Evolutionary conservation across 2,113 vertebrate genomes (phyloP).

Genomic region (Siniperca knerii): DNA sequence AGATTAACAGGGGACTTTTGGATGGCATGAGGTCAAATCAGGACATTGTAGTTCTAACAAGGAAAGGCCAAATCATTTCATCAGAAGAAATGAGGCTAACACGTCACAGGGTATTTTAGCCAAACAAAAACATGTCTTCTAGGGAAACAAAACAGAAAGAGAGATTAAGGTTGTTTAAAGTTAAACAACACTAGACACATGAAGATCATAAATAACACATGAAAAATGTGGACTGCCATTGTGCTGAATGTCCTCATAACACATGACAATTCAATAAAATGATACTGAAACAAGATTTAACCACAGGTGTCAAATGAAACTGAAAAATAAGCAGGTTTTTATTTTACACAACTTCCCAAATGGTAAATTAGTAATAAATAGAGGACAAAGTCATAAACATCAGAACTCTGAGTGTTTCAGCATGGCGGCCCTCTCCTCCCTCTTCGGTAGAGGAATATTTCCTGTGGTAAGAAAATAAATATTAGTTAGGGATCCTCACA

Average conservation of each 20-base stretch:
- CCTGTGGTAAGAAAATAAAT: conserved; percentile 79
- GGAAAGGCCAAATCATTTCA: background rate
- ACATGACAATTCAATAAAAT: background rate
- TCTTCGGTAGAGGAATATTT: conserved; percentile 90
- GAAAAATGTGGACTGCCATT: background rate
- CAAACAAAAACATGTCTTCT: background rate
- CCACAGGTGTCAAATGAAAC: conserved; percentile 5
- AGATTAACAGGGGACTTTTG: background rate
- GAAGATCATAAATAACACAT: background rate
- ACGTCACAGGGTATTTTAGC: background rate
- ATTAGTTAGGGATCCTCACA: background rate
- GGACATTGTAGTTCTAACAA: background rate
- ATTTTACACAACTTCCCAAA: background rate
- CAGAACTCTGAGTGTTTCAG: conserved; percentile 76
- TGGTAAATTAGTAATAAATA: conserved; percentile 3
- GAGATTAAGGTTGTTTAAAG: background rate
- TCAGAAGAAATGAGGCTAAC: background rate
- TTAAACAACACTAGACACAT: background rate
- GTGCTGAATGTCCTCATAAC: background rate
- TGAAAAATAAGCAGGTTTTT: background rate
- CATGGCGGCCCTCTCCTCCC: conserved; percentile 80
- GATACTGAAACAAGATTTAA: conserved; percentile 10
- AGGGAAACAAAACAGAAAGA: background rate
- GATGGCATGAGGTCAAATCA: background rate
- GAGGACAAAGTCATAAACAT: conserved; percentile 12